Conservation (phyloP, 2,113 vertebrate species). For the Gadus macrocephalus region DNA sequence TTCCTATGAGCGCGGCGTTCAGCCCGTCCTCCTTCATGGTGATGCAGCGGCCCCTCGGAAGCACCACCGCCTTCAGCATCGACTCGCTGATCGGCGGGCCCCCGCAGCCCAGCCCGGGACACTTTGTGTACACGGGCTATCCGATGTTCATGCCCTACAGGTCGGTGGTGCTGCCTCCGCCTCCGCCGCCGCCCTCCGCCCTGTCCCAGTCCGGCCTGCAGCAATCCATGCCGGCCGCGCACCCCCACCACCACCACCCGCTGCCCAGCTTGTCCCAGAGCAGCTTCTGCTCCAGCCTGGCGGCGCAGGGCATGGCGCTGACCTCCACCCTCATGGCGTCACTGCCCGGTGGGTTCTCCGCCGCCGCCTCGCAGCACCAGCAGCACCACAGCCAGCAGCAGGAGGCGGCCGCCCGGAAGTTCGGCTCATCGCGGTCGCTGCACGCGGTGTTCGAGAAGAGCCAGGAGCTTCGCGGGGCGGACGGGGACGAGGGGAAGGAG, state of each 20-base stretch:
- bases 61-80: slow-evolving; percentile 91
- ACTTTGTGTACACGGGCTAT: slow-evolving; percentile 91
- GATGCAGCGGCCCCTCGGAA: slow-evolving; percentile 96
- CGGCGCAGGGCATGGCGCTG: slow-evolving; percentile 90
- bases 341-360: slow-evolving; percentile 84
- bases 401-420: slow-evolving; percentile 86
- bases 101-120: slow-evolving; percentile 85
- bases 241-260: slow-evolving; percentile 80
- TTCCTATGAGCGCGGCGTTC: slow-evolving; percentile 87
- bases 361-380: slow-evolving; percentile 46
- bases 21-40: slow-evolving; percentile 84
- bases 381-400: slow-evolving; percentile 63
- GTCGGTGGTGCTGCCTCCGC: slow-evolving; percentile 89
- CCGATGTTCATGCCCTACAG: slow-evolving; percentile 97
- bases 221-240: slow-evolving; percentile 74
- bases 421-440: slow-evolving; percentile 74
- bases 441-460: slow-evolving; percentile 82
- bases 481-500: slow-evolving; percentile 88
- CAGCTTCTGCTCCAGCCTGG: slow-evolving; percentile 89
- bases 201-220: slow-evolving; percentile 72
- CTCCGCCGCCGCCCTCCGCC: slow-evolving; percentile 65
- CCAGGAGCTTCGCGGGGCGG: slow-evolving; percentile 77
- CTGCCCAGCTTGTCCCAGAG: slow-evolving; percentile 79
- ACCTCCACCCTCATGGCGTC: slow-evolving; percentile 93
- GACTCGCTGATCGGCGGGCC: slow-evolving; percentile 92